Percentiles rank a stretch among this genome's conserved stretches.
Conservation (phyloP, 2,113 vertebrate species). For the Myrmecobius fasciatus region DNA sequence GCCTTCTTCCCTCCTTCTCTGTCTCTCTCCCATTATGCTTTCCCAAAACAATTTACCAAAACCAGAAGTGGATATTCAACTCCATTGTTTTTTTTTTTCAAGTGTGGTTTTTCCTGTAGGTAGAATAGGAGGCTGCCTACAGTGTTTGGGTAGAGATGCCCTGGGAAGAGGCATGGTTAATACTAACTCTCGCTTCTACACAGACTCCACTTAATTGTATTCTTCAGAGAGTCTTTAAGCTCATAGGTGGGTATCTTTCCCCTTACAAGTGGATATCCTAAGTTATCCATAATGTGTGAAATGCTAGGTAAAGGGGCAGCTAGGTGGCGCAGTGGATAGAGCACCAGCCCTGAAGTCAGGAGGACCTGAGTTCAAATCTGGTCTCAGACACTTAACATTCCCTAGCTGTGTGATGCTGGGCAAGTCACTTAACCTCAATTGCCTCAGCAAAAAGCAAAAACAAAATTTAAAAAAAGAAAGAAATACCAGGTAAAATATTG, state of each 20-base stretch:
- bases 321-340: too few species aligned
- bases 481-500: too few species aligned
- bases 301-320: too few species aligned
- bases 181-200: neutral
- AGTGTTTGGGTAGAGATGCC: neutral
- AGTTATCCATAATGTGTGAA: neutral
- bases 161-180: neutral
- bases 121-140: neutral
- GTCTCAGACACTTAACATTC: too few species aligned
- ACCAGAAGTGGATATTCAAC: neutral
- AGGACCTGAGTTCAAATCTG: neutral
- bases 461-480: too few species aligned
- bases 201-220: neutral
- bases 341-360: too few species aligned
- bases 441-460: too few species aligned
- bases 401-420: too few species aligned
- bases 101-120: neutral
- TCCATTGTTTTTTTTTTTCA: neutral
- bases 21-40: neutral
- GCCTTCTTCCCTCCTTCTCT: neutral
- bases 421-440: too few species aligned
- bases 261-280: neutral
- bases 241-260: neutral
- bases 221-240: neutral
- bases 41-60: neutral